Evolutionary conservation across 1,140 invertebrate species (phyloP), one percentile per base, ranked within the genome.

Genomic region (Caenorhabditis remanei): DNA sequence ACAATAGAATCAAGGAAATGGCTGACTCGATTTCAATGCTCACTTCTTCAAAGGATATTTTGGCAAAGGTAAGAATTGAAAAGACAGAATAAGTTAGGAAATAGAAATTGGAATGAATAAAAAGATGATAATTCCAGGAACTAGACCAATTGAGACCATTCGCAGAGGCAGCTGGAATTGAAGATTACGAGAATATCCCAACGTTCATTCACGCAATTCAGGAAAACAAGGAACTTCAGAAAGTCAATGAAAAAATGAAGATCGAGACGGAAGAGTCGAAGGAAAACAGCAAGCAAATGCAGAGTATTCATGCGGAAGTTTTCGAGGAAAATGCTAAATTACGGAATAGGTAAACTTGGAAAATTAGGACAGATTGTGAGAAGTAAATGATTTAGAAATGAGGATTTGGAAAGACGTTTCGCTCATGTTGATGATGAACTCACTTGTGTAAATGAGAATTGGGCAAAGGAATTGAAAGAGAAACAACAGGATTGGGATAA

Each of bases 401-500:
- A 65, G 16, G 83, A 88, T 24, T 55, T 88, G 67, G 87, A 88
- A 58, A 19, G 61, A 82, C 46, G 87, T 82, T 65, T 88, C 6
- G 65, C 63, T 0, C 63, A 88, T 82, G 63, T 85, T 5, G 84
- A 84, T 63, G 83, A 85, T 3, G 84, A 85, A 53, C 53, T 88
- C 13, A 46, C 65, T 14, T 71, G 75, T 71, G 48, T 88, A 14
- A 88, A 88, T 55, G 87, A 83, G 48, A 75, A 75, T 24, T 88
- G 87, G 87, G 86, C 87, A 32, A 63, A 53, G 13, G 43, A 65
- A 50, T 40, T 88, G 83, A 71, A 79, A 53, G 63, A 75, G 24
- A 83, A 85, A 43, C 83, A 88, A 53, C 43, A 88, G n/a, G 84
- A 85, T 61, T 85, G 83, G 87, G 65, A 55, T 84, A 58, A 65